Evolutionary conservation across 30 jellyfish, hydroid and myxozoan species (phyloP), one percentile per base, ranked within the genome.

Genomic region (Mastigias papua): DNA sequence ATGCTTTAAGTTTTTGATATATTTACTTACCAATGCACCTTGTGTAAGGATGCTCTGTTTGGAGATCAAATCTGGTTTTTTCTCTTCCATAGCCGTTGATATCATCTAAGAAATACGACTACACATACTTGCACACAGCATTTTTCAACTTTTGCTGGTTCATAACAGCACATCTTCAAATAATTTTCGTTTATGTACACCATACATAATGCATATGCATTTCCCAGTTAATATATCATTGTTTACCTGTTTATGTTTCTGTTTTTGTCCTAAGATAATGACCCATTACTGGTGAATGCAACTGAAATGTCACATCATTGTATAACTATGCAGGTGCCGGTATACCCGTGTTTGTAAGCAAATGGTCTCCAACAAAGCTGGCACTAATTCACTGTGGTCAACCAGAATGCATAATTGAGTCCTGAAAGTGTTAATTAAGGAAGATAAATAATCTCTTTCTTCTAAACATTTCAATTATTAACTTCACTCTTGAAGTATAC

Each of bases 11-110:
- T n/a, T n/a, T 27, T 6, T n/a, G 23, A 17, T 7, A 7, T 78
- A 4, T 17, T 0, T 33, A 81, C 91, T 69, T 50, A 81, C 91
- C 84, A 81, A 67, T 11, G 91, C 84, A 21, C 88, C 88, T 77
- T 58, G 78, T 26, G 88, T 54, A 7, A 77, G 69, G 29, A 77
- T 30, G 26, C 88, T 77, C 1, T 26, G 65, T 30, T 77, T 77
- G n/a, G 30, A 21, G 5, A 22, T 29, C 20, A 25, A 0, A 4
- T 34, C 77, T 21, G 62, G 33, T 26, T 29, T 27, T 37, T 35
- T 27, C 30, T 57, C 58, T 29, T 58, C 88, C 88, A 77, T 77
- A 13, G 28, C 26, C 30, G 60, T 26, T 10, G 3, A 21, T 54
- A n/a, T n/a, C n/a, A n/a, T n/a, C n/a, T n/a, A n/a, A n/a, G n/a